Evolutionary conservation across 2,888 invertebrate species (phyloP), one percentile per base, ranked within the genome.

Genomic region (Fragum sueziense): DNA sequence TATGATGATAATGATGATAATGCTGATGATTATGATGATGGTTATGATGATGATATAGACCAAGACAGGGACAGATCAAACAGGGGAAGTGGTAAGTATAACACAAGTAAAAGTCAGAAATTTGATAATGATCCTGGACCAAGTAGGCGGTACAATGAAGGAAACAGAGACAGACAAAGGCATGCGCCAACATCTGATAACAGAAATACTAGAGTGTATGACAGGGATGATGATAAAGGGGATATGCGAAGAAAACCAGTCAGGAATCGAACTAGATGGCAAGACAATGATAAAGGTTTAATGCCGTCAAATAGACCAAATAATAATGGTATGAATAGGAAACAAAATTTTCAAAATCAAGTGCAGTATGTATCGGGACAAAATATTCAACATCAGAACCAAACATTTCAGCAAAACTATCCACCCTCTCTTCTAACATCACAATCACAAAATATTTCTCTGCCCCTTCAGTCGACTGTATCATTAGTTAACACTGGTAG

Each of bases 41-140:
- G 34, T 33, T 14, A 65, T 11, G 33, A 33, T 54, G 34, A 31
- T 33, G 52, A 70, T n/a, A n/a, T 17, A 33, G 54, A 47, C n/a
- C 2, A 29, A 29, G 34, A 14, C 6, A 69, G 27, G 29, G 33
- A 33, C 11, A 69, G 27, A 37, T 31, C 37, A n/a, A 17, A 69
- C 11, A 59, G 61, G 11, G 11, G n/a, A 29, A 51, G 22, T 47
- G 72, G 69, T 73, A 68, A 69, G 68, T 68, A 61, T 69, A 37
- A 37, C 22, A 7, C 6, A 70, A 69, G 14, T 37, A 22, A 68
- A 6, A 51, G 31, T 27, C 29, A 34, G 22, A 62, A 27, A 52
- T 65, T 27, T 2, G 6, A 52, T 33, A 2, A 51, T 17, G 20
- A 67, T 33, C 9, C 29, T 9, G 61, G 33, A 54, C 11, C 25